phyloP scores from a whole-genome alignment of 53 echinoderm and acorn worm species.

The Luidia sarsii region DNA sequence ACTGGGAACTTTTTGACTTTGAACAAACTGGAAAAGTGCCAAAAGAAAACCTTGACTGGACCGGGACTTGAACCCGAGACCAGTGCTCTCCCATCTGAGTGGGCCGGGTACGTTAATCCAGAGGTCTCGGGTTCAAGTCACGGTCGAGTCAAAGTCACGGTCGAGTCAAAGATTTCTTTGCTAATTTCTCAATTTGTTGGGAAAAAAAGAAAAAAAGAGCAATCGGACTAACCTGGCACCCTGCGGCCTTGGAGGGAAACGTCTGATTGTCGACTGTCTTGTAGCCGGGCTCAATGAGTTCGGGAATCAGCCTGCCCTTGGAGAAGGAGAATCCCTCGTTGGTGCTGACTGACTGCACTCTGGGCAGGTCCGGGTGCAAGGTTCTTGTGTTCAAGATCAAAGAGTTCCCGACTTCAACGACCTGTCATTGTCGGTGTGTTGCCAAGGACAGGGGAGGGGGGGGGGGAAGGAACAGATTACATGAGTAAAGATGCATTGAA shows the following conservation, averaged over 20 bases:
- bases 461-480: background rate
- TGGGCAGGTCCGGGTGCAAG: conserved; percentile 68
- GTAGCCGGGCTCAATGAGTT: conserved; percentile 87
- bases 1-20: no score
- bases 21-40: no score
- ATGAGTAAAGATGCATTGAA: no score
- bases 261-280: conserved; percentile 67
- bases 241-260: conserved; percentile 56
- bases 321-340: conserved; percentile 80
- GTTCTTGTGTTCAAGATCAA: conserved; percentile 79
- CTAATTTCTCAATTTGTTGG: no score
- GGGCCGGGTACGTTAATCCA: no score
- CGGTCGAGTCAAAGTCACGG: no score
- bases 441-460: no score
- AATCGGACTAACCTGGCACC: conserved; percentile 74
- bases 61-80: no score
- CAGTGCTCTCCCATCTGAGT: no score
- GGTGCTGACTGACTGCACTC: conserved; percentile 76
- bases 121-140: no score
- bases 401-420: conserved; percentile 74
- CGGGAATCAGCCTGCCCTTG: conserved; percentile 55
- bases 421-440: conserved; percentile 49
- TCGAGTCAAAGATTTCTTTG: no score
- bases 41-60: background rate
- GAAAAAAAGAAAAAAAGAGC: no score